Base-by-base conservation (phyloP, 1,140 invertebrate species). In the Nomia melanderi region DNA sequence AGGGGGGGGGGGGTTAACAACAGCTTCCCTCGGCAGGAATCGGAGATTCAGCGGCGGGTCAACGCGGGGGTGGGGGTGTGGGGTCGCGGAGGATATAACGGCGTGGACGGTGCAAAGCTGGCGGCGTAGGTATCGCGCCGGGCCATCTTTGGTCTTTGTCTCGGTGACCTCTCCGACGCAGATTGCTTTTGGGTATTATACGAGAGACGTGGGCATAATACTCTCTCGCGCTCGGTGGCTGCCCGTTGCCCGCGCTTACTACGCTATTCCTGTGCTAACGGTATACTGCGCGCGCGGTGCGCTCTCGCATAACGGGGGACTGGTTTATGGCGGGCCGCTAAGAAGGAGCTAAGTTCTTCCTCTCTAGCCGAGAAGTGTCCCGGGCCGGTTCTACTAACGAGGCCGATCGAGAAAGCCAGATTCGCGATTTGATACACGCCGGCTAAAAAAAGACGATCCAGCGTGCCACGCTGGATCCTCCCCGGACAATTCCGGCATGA, bases 121-220 rank as follows among this genome's bases (percentile, higher is more conserved):
- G 73, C 73, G 53, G 65, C 25, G 5, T 44, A 5, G 41, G 29
- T 79, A 80, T 80, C 78, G 78, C 53, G 54, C 29, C 67, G 67
- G 67, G 66, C 66, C 78, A 80, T 80, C 78, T 77, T 78, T 80
- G 75, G 25, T 77, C 74, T 80, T 80, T 77, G 75, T 80, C 75
- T 56, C 60, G 65, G 53, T 72, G 78, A 80, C 78, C 78, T 77
- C 66, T 71, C 66, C 50, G 57, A 54, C 60, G 77, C 64, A 71
- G 78, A 80, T 80, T 66, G 75, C 78, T 80, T 65, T 77, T n/a
- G 74, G 74, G 74, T 72, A 80, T 80, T 77, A 77, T 80, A 80
- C 62, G 66, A 60, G 75, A 77, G 53, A 80, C 74, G 53, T 63
- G 57, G 60, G 59, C 74, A 71, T 77, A 77, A 80, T 77, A 77